Conservation (phyloP, 2,888 invertebrate species). For the Peribatodes rhomboidaria region DNA sequence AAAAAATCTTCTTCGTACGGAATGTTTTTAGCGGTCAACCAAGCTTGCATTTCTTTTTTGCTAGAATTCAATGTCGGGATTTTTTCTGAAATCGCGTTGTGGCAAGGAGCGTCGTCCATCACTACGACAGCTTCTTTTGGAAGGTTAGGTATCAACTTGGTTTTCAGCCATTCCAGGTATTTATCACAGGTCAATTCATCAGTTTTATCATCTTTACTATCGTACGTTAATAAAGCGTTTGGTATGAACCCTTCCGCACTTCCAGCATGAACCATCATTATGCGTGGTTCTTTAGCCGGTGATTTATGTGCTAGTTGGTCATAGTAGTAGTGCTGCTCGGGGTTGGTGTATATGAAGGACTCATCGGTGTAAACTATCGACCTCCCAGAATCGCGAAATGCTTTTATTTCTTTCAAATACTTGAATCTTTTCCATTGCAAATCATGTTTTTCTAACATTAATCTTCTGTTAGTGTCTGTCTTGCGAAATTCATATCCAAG, state of each 20-base stretch:
- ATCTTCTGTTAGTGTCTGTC: conserved; percentile 13
- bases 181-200: conserved; percentile 1
- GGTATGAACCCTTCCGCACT: conserved; percentile 4
- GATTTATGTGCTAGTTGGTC: background rate
- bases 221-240: conserved; percentile 7
- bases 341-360: conserved; percentile 22
- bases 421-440: conserved; percentile 9
- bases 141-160: conserved; percentile 7
- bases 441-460: conserved; percentile 27
- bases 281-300: background rate
- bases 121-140: conserved; percentile 1
- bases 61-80: background rate
- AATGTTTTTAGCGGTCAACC: conserved; percentile 6
- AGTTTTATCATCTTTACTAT: background rate
- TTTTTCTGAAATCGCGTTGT: background rate
- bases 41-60: conserved; percentile 3
- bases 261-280: conserved; percentile 15
- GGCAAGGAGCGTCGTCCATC: conserved; percentile 8
- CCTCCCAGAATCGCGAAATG: conserved; percentile 20
- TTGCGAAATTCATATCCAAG: conserved; percentile 22
- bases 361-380: conserved; percentile 25
- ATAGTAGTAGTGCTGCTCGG: conserved; percentile 15
- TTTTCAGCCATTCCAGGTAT: conserved; percentile 4
- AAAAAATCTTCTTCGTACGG: background rate
- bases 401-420: conserved; percentile 20